Percentiles rank a stretch among this genome's conserved stretches.
Evolutionary conservation across 2,797 vertebrate species (phyloP).

Genomic region (Chanos chanos): DNA sequence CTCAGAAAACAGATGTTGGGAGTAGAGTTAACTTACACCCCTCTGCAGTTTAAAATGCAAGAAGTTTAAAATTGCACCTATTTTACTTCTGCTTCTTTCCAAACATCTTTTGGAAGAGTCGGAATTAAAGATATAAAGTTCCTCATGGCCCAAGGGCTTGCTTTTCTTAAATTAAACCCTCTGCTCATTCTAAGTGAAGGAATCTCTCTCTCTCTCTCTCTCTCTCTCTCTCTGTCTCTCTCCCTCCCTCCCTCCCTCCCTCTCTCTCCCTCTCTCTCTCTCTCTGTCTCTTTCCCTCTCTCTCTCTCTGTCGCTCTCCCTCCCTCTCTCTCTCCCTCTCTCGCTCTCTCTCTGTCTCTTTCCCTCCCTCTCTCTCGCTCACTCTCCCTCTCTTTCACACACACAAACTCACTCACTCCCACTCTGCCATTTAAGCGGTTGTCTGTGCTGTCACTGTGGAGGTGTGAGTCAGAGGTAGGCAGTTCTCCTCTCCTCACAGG

Average conservation of each 20-base stretch:
- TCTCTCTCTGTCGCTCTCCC: constrained; percentile 36
- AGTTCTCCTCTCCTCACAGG: constrained; percentile 57
- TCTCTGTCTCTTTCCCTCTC: constrained; percentile 21
- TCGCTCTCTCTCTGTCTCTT: background rate
- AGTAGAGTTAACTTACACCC: constrained; percentile 12
- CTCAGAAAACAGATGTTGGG: too few relatives aligned
- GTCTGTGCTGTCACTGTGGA: constrained; percentile 73
- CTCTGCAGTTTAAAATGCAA: constrained; percentile 18
- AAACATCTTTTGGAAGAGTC: constrained; percentile 66
- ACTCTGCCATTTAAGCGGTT: constrained; percentile 73
- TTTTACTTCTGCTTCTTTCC: constrained; percentile 52
- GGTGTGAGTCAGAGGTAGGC: constrained; percentile 75
- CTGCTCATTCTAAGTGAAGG: constrained; percentile 28
- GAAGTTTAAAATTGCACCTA: background rate
- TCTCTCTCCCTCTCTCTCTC: constrained; percentile 52
- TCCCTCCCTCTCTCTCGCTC: constrained; percentile 48
- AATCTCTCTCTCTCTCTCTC: constrained; percentile 4
- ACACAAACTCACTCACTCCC: constrained; percentile 31
- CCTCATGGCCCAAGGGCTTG: constrained; percentile 71
- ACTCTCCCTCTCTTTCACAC: constrained; percentile 21
- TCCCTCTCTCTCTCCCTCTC: constrained; percentile 23
- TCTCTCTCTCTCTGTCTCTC: background rate
- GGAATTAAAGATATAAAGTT: constrained; percentile 72
- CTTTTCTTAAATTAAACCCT: constrained; percentile 66
- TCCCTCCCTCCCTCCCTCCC: background rate